phyloP scores from a whole-genome alignment of 2,797 vertebrate genomes.

The Aplochiton taeniatus region DNA sequence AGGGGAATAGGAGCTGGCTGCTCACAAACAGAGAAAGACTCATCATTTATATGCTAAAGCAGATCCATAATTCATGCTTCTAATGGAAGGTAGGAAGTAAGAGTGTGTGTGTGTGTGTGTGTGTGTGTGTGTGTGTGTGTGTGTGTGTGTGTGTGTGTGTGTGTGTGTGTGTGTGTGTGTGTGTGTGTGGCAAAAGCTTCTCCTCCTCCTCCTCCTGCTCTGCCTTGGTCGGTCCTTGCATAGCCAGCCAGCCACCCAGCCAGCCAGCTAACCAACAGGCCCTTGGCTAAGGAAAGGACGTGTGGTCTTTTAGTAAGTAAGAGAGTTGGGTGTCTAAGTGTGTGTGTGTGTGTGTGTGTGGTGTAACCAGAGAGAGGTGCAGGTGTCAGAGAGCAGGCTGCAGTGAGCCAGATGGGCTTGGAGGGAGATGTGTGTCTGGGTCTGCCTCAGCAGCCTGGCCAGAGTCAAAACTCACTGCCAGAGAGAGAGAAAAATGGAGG shows the following conservation, averaged over 20 bases:
- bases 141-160: constrained; percentile 2
- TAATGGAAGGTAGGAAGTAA: constrained; percentile 70
- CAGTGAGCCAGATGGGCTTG: too few species aligned
- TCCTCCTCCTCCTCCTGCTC: neutral
- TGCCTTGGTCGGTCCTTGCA: neutral
- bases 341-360: too few species aligned
- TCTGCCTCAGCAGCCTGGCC: too few species aligned
- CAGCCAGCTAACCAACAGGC: too few species aligned
- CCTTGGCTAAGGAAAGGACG: too few species aligned
- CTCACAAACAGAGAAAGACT: constrained; percentile 63
- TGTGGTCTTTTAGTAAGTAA: too few species aligned
- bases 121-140: constrained; percentile 4
- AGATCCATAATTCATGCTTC: constrained; percentile 75
- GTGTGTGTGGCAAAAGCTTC: neutral
- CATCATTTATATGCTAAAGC: constrained; percentile 69
- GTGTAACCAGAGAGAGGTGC: too few species aligned
- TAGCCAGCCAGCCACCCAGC: neutral
- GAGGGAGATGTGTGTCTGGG: too few species aligned
- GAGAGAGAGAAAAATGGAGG: too few species aligned
- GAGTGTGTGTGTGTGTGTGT: constrained; percentile 35
- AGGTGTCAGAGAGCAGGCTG: too few species aligned
- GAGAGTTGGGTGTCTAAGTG: too few species aligned
- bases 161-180: constrained; percentile 3
- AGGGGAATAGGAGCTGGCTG: constrained; percentile 53
- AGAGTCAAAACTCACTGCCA: too few species aligned